Base-by-base conservation (phyloP, 2,797 vertebrate species). In the Phalanger gymnotis region DNA sequence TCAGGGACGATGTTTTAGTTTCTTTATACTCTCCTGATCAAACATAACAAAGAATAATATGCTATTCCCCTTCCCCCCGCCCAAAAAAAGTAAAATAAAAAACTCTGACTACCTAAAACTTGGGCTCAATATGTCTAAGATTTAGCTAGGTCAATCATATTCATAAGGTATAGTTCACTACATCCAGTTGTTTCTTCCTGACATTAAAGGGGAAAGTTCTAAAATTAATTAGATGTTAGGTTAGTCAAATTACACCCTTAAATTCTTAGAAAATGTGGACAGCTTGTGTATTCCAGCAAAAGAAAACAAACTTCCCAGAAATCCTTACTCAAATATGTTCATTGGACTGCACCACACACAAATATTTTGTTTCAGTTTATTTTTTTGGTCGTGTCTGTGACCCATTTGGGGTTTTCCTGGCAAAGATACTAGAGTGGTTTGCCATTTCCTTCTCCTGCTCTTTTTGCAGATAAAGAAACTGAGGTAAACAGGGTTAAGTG, bases 151-250 rank as follows among this genome's bases (percentile, higher is more conserved):
- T 92, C 1, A 47, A 66, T 94, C 25, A 89, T 90, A 58, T 87
- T 27, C 40, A 52, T 66, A 53, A 81, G 56, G 47, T 54, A 54
- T 27, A 53, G 56, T 57, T 40, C 94, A 92, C 96, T 94, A 19
- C 12, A 96, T 90, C 12, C 1, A 94, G 53, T 9, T 87, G 19
- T 97, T 93, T 52, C 27, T 94, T 96, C 52, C 96, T 92, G 90
- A 96, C 96, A 92, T 93, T 91, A 93, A 95, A 73, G 40, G 91
- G 47, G 10, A 9, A 93, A 47, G 57, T 90, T 93, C 22, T 81
- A 51, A 97, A 97, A 87, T 93, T 3, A 95, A 93, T 90, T 92
- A n/a, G 19, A 11, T 91, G 91, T 92, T 91, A 94, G 47, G 92
- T 92, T 91, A 94, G 91, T 92, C 51, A 95, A 31, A 66, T 66